Evolutionary conservation across 1,140 invertebrate species (phyloP), one percentile per base, ranked within the genome.

Genomic region (Nymphalis io): DNA sequence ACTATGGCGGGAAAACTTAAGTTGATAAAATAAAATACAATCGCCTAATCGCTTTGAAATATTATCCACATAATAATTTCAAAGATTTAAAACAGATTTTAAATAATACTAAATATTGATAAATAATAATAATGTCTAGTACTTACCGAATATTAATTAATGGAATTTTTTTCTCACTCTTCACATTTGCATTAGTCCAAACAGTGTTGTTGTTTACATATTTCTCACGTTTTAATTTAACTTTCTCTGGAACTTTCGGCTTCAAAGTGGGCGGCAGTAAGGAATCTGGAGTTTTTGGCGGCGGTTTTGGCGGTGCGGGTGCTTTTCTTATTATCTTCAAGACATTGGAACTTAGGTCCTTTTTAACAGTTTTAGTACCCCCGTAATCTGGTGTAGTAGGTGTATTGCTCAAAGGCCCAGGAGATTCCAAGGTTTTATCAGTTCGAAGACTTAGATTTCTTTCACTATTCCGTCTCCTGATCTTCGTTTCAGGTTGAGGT

Each of bases 151-250:
- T 39, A 38, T 75, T 75, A 12, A 80, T 62, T 16, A 79, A 60
- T 23, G 80, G 60, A 71, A 65, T 69, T 63, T 83, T 73, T 72
- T 75, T 61, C 65, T 67, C 66, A 67, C 58, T 76, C 70, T 76
- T 87, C 27, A 70, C 77, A 73, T 87, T 84, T 10, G 85, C 81
- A 66, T 83, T 84, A 3, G 80, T 84, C 87, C 86, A 89, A 65
- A 87, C 80, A 67, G 79, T 82, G 62, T 90, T 90, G 58, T 90
- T 90, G 57, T 90, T 90, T n/a, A 89, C 81, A 74, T 84, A 87
- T 70, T 89, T 89, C 16, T 83, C 79, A 13, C 82, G 62, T 72
- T 84, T 84, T 11, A 83, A 68, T 60, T 86, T 85, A 15, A 60
- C 70, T 75, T 82, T 85, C 23, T 88, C 83, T 12, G 73, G 62